Conservation (phyloP, 2,888 invertebrate genomes). For the Agrypnus murinus region DNA sequence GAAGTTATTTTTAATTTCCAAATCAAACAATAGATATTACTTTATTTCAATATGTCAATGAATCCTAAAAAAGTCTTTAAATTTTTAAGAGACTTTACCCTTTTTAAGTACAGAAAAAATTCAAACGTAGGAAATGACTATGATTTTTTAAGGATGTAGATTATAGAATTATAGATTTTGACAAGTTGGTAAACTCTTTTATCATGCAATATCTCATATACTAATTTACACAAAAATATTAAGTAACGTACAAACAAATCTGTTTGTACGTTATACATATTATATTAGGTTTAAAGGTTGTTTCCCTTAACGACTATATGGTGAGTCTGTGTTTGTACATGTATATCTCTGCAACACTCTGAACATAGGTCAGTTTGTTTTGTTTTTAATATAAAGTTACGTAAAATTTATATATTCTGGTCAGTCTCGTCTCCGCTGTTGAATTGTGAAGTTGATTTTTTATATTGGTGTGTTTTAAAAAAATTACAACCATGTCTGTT, state of each 20-base stretch:
- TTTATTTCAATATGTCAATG: not conserved
- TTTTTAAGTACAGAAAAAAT: no score
- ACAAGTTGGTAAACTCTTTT: no score
- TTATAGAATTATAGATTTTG: no score
- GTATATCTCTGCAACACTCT: not conserved
- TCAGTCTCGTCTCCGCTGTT: not conserved
- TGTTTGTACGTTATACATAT: not conserved
- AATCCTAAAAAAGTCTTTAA: no score
- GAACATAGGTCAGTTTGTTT: constrained; percentile 8
- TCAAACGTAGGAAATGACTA: no score
- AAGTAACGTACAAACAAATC: not conserved
- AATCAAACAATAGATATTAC: not conserved
- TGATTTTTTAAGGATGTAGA: no score
- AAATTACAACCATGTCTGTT: constrained; percentile 54
- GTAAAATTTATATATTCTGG: not conserved
- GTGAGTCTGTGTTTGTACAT: not conserved
- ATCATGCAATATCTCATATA: no score
- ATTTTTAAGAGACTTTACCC: no score
- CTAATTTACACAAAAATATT: not conserved
- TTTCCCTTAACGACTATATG: not conserved
- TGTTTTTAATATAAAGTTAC: constrained; percentile 6
- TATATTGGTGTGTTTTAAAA: not conserved
- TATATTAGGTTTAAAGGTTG: constrained; percentile 6
- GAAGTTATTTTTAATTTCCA: not conserved
- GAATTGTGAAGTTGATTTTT: not conserved